A percentile compares a stretch with the other conserved stretches of the same genome.
Evolutionary conservation across 2,888 invertebrate species (phyloP).

Genomic region (Drosophila mimetica): DNA sequence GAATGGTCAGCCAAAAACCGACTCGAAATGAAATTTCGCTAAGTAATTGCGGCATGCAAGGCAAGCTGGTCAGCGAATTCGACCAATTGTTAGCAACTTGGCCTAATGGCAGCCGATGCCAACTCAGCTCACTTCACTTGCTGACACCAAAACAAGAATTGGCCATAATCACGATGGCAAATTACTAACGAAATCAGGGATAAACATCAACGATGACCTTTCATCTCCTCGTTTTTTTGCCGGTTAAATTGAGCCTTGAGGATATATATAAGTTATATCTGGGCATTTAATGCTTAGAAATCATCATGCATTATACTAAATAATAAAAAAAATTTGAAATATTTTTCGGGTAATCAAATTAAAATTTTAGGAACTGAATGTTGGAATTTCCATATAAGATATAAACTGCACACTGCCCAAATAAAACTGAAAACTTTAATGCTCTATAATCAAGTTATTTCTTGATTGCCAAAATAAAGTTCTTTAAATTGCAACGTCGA

Average conservation of each 20-base stretch:
- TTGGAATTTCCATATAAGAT: no score
- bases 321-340: no score
- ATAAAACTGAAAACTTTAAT: background rate
- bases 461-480: background rate
- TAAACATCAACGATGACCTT: constrained; percentile 33
- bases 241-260: background rate
- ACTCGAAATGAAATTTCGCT: constrained; percentile 41
- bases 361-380: no score
- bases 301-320: no score
- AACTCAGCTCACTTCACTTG: constrained; percentile 34
- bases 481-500: background rate
- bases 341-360: no score
- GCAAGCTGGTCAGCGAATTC: constrained; percentile 45
- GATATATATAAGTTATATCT: no score
- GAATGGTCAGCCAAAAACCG: constrained; percentile 31
- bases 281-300: no score
- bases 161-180: constrained; percentile 41
- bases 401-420: background rate
- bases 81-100: constrained; percentile 30
- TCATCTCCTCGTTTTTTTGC: constrained; percentile 20
- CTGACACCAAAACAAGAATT: constrained; percentile 25
- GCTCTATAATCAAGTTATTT: background rate
- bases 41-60: constrained; percentile 76
- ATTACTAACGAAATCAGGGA: constrained; percentile 38
- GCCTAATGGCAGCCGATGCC: constrained; percentile 37